A percentile compares a stretch with the other conserved stretches of the same genome.
Conservation (phyloP, 2,113 vertebrate species). For the Vimba vimba region DNA sequence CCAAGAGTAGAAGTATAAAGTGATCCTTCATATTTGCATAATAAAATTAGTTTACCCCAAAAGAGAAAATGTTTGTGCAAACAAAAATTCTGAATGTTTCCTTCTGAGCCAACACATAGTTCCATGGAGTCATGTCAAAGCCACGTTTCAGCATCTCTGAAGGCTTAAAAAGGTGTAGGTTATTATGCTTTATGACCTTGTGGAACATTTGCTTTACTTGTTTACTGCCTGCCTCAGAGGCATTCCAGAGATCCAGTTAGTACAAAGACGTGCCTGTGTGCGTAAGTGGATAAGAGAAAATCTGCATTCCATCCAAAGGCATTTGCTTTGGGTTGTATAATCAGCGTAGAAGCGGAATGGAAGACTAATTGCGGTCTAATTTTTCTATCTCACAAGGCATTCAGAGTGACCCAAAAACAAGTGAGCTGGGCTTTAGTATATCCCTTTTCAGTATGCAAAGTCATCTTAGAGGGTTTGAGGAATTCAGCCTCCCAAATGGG, state of each 20-base stretch:
- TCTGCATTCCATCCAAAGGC: constrained; percentile 74
- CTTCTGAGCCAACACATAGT: constrained; percentile 12
- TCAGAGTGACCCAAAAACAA: constrained; percentile 41
- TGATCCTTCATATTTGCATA: constrained; percentile 35
- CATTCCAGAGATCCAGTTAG: constrained; percentile 74
- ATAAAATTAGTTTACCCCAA: constrained; percentile 34
- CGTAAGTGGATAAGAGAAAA: constrained; percentile 78
- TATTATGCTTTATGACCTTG: constrained; percentile 41
- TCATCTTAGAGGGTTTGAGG: constrained; percentile 12
- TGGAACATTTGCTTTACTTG: constrained; percentile 59
- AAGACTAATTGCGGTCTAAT: constrained; percentile 34
- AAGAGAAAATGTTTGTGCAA: neutral
- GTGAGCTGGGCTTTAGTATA: neutral
- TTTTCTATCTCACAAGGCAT: constrained; percentile 29
- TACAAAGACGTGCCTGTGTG: constrained; percentile 77
- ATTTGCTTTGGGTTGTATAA: constrained; percentile 74
- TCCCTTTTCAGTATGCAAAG: constrained; percentile 20
- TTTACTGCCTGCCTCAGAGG: constrained; percentile 70
- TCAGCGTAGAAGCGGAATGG: constrained; percentile 60
- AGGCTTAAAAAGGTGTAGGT: constrained; percentile 11
- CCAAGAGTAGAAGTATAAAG: constrained; percentile 40
- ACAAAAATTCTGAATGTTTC: neutral
- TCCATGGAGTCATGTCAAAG: neutral
- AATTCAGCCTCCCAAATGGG: constrained; percentile 38
- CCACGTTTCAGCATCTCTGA: constrained; percentile 7